Evolutionary conservation across 2,888 invertebrate species (phyloP), one percentile per base, ranked within the genome.

Genomic region (Pollenia angustigena): DNA sequence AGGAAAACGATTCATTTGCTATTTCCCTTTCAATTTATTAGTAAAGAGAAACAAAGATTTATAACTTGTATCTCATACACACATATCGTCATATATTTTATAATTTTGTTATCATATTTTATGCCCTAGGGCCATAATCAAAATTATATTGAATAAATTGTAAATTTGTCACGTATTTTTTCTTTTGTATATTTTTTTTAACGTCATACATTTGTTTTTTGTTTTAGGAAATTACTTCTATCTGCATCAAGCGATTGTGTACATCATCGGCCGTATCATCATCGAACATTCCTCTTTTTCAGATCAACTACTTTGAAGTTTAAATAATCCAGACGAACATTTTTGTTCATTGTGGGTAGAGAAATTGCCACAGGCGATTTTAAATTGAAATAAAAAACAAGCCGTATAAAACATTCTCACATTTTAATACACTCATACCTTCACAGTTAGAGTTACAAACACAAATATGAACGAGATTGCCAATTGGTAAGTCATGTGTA

Each of bases 401-500:
- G 11, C 18, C 23, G 18, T 58, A 50, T 42, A 62, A 11, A 60
- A 62, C 48, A 11, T 18, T 69, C 16, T 40, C 42, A 40, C 69
- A 69, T 54, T 6, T 54, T 10, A 12, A 18, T n/a, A 40, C 52
- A 54, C 52, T 2, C 46, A 11, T 46, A 46, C 6, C 8, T 4
- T 46, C 11, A 46, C 11, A 46, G 11, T 1, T 3, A 44, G 1
- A 2, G 1, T 1, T 44, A 44, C 44, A n/a, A 4, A 18, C 44
- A 44, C 14, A 23, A 52, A 69, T 18, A 48, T 48, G 42, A 42
- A 69, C 14, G 62, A 80, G 16, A 75, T 52, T 76, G 69, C 4
- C 42, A 81, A 85, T 76, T 81, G 54, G 8, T n/a, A 71, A 76
- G 48, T 81, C 81, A 76, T 81, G 85, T 81, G 75, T 23, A 76